phyloP scores from a whole-genome alignment of 2,797 vertebrate species.

The Percopsis omiscomaycus region DNA sequence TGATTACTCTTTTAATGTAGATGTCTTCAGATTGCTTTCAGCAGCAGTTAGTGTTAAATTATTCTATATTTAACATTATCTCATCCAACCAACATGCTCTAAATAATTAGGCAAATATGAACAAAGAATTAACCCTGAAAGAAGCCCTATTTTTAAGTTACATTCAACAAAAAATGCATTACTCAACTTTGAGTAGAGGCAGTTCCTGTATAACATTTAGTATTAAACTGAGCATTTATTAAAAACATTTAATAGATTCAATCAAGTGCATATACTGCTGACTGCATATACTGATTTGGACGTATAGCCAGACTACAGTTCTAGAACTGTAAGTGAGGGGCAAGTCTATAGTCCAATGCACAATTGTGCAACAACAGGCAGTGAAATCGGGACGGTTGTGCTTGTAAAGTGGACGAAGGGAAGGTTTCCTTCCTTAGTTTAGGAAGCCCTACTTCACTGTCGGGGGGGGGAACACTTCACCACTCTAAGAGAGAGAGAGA shows the following conservation, averaged over 20 bases:
- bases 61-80: no score
- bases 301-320: neutral
- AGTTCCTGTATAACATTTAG: no score
- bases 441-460: conserved; percentile 34
- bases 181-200: no score
- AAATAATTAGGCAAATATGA: no score
- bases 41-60: no score
- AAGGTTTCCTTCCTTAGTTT: neutral
- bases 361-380: conserved; percentile 6
- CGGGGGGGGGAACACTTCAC: conserved; percentile 34
- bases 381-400: neutral
- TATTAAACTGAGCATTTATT: neutral
- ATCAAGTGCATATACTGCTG: neutral
- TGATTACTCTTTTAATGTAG: no score
- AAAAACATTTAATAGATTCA: conserved; percentile 29
- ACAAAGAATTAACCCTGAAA: no score
- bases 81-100: no score
- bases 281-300: conserved; percentile 8
- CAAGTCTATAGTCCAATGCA: conserved; percentile 1
- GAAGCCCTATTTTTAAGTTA: no score
- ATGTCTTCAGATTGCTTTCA: no score
- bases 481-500: conserved; percentile 46
- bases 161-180: no score
- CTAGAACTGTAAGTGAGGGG: neutral
- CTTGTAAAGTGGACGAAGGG: neutral